Conservation (phyloP, 2,888 invertebrate genomes). For the Smittia sp. region DNA sequence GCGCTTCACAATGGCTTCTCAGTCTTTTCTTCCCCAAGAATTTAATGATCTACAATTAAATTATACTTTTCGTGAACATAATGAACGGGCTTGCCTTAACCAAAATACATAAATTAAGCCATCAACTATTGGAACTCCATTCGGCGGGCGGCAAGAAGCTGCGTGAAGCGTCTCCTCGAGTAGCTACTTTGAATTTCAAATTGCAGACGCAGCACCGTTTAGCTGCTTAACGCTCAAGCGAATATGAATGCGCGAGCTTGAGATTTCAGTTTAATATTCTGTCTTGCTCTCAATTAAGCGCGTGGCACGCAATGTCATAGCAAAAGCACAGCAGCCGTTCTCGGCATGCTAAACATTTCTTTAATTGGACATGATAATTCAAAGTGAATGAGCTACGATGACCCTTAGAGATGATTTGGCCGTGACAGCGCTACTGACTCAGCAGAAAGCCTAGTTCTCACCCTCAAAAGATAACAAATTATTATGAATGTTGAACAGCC, state of each 20-base stretch:
- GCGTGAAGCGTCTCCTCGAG: too few relatives aligned
- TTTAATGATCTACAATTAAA: conserved; percentile 38
- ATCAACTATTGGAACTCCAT: conserved; percentile 31
- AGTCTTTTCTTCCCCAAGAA: neutral
- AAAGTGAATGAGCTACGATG: neutral
- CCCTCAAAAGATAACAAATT: conserved; percentile 33
- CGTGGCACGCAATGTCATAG: too few relatives aligned
- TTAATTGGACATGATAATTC: too few relatives aligned
- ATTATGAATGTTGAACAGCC: conserved; percentile 15
- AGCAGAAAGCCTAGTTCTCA: conserved; percentile 19
- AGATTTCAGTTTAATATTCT: too few relatives aligned
- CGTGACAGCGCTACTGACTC: neutral
- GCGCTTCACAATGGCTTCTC: conserved; percentile 23
- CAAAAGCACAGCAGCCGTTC: too few relatives aligned
- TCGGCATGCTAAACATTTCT: too few relatives aligned
- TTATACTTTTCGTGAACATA: conserved; percentile 38
- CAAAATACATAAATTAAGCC: conserved; percentile 38
- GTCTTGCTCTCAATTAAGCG: too few relatives aligned
- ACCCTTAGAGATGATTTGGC: neutral
- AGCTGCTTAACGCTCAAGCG: too few relatives aligned
- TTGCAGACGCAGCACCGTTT: too few relatives aligned
- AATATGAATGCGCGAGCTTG: too few relatives aligned
- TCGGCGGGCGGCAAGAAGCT: too few relatives aligned
- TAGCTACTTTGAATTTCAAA: too few relatives aligned
- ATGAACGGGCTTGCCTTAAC: conserved; percentile 36